Conservation (phyloP, 1,140 invertebrate species). For the Aphelenchoides fujianensis region DNA sequence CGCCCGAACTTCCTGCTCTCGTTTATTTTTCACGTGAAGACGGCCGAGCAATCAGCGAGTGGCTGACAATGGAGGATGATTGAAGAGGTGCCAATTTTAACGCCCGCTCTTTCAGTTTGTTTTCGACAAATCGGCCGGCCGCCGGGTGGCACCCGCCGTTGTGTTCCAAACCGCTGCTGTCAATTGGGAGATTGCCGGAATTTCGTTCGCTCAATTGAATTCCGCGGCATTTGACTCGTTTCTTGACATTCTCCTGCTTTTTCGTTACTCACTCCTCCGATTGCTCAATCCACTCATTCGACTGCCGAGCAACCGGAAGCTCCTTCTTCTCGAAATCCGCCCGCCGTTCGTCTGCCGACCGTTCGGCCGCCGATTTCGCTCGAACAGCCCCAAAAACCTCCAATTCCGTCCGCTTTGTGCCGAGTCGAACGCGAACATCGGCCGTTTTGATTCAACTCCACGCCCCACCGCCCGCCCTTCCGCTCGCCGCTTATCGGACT, state of each 20-base stretch:
- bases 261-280: background rate
- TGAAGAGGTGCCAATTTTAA: slow-evolving; percentile 1
- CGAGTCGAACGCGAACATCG: background rate
- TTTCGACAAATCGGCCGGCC: background rate
- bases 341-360: background rate
- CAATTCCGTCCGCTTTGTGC: too few species aligned
- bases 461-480: background rate
- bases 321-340: background rate
- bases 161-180: background rate
- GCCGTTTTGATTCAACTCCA: background rate
- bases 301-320: background rate
- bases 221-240: background rate
- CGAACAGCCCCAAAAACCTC: too few species aligned
- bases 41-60: too few species aligned
- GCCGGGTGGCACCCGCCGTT: background rate
- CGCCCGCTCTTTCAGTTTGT: background rate
- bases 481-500: background rate
- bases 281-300: background rate
- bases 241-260: background rate
- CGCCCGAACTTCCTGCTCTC: background rate
- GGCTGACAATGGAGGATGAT: background rate
- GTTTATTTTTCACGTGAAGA: too few species aligned
- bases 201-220: background rate
- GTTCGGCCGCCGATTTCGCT: background rate
- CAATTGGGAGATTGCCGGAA: background rate